These are phyloP conservation scores for Rhynchonycteris naso DNA, from an alignment of 2,797 vertebrate species.

Conservation along the genomic window DNA sequence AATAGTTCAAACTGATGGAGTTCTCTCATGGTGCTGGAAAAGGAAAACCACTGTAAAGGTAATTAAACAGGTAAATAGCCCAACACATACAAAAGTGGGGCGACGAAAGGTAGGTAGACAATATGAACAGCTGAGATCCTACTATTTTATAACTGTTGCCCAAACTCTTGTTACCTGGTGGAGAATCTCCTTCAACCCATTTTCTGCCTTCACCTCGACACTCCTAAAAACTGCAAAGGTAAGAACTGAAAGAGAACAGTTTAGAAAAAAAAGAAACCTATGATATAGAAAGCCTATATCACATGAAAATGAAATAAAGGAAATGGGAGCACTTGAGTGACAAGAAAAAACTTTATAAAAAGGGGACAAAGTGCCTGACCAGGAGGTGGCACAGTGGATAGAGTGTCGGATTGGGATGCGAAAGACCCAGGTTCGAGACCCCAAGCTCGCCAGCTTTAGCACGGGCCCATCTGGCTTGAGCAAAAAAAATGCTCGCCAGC, in stretches of 20 bases:
- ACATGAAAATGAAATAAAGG: not conserved
- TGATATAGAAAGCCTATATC: not conserved
- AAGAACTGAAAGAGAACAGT: constrained; percentile 7
- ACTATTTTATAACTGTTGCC: not conserved
- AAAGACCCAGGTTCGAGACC: too few relatives aligned
- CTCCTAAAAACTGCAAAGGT: not conserved
- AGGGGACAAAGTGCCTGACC: too few relatives aligned
- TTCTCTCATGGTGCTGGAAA: not conserved
- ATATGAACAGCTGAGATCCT: not conserved
- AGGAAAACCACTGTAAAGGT: not conserved
- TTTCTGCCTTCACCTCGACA: not conserved
- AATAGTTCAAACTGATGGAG: constrained; percentile 1
- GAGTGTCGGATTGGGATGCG: too few relatives aligned
- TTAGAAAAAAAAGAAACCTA: not conserved
- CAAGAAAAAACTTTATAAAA: not conserved
- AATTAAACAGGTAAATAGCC: not conserved
- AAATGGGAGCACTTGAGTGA: not conserved
- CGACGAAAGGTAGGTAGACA: not conserved
- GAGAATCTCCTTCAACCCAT: not conserved
- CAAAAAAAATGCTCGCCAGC: too few relatives aligned
- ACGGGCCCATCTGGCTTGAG: too few relatives aligned
- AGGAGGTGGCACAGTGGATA: too few relatives aligned
- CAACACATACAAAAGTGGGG: not conserved
- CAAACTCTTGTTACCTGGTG: not conserved
- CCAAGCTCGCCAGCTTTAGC: too few relatives aligned